Evolutionary conservation across 1,140 invertebrate species (phyloP).

Genomic region (Mizuhopecten yessoensis): DNA sequence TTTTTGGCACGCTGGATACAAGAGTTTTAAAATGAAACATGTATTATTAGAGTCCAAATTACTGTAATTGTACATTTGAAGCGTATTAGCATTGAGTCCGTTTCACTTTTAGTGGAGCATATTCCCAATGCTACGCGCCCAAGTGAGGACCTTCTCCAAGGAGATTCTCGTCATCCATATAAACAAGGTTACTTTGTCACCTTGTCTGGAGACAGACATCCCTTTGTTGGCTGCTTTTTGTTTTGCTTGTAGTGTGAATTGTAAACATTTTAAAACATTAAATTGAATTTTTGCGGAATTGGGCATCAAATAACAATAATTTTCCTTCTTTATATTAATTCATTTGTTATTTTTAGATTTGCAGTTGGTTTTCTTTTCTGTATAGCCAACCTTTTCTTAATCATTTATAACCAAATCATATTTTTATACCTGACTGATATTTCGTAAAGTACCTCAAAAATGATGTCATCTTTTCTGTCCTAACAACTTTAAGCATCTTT

Average conservation of each 20-base stretch:
- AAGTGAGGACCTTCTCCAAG: slow-evolving; percentile 54
- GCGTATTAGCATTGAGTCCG: background rate
- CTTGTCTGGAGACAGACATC: background rate
- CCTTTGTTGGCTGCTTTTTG: background rate
- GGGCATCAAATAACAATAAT: background rate
- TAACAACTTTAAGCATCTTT: background rate
- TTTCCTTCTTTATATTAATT: too few species aligned
- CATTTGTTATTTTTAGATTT: background rate
- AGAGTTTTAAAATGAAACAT: too few species aligned
- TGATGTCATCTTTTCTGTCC: background rate
- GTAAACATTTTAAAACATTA: background rate
- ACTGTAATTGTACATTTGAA: too few species aligned
- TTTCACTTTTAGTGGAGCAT: slow-evolving; percentile 48
- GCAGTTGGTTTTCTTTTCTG: too few species aligned
- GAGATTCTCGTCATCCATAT: slow-evolving; percentile 54
- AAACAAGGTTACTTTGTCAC: slow-evolving; percentile 2
- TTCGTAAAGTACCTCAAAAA: background rate
- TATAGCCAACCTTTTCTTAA: too few species aligned
- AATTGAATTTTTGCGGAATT: background rate
- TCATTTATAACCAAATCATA: too few species aligned
- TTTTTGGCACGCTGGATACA: too few species aligned
- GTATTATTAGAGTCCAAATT: too few species aligned
- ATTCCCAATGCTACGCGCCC: slow-evolving; percentile 48
- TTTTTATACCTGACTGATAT: background rate
- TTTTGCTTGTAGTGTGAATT: slow-evolving; percentile 4